These are phyloP conservation scores for Hyalella azteca DNA, from an alignment of 2,888 invertebrate species.

Conservation along the genomic window DNA sequence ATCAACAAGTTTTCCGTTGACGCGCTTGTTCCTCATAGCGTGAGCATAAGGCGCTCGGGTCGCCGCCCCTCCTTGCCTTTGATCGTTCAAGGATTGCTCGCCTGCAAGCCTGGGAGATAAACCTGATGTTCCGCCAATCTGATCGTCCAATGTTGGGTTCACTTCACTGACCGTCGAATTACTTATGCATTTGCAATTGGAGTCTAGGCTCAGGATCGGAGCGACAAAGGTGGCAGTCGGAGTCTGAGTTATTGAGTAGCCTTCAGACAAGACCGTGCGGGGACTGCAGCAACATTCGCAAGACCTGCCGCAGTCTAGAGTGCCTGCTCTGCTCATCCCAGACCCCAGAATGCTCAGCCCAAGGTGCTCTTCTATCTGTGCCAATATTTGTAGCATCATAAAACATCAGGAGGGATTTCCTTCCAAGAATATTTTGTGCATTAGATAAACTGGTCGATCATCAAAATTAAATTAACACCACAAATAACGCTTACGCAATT, in stretches of 20 bases:
- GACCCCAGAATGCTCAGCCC: background rate
- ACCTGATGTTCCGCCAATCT: background rate
- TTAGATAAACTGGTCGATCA: too few relatives aligned
- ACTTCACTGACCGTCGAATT: background rate
- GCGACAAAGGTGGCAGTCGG: background rate
- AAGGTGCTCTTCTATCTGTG: conserved; percentile 21
- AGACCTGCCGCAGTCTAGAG: background rate
- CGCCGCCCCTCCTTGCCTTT: background rate
- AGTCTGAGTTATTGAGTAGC: conserved; percentile 13
- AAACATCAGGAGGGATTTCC: too few relatives aligned
- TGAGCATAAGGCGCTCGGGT: conserved; percentile 1
- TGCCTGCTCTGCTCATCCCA: background rate
- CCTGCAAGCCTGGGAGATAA: background rate
- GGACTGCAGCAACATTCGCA: conserved; percentile 36
- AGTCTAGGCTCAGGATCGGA: background rate
- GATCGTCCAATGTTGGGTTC: background rate
- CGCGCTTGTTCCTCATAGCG: conserved; percentile 30
- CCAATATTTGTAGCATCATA: too few relatives aligned
- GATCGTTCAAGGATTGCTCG: conserved; percentile 1
- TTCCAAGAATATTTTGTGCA: too few relatives aligned
- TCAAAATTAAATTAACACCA: too few relatives aligned
- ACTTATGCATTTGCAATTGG: conserved; percentile 32
- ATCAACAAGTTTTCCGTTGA: conserved; percentile 23
- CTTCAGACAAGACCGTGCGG: background rate
- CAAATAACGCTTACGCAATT: too few relatives aligned